phyloP scores from a whole-genome alignment of 2,888 invertebrate genomes.

The Dermolepida albohirtum region DNA sequence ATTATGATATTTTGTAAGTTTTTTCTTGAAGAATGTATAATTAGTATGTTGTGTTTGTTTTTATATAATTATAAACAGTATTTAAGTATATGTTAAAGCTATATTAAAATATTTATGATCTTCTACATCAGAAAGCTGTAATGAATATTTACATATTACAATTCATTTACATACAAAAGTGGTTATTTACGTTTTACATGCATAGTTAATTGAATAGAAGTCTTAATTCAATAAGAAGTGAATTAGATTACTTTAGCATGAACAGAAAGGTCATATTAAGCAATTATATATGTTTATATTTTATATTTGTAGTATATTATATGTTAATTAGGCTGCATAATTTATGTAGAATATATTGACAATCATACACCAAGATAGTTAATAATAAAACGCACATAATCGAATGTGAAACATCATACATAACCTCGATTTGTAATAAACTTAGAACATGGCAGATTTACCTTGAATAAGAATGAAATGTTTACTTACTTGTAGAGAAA shows the following conservation, averaged over 20 bases:
- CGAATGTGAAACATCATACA: conserved; percentile 11
- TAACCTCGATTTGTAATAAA: conserved; percentile 35
- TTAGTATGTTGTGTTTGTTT: too few relatives aligned
- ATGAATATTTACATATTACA: conserved; percentile 5
- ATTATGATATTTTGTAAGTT: too few relatives aligned
- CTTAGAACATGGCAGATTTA: conserved; percentile 26
- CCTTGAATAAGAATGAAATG: conserved; percentile 14
- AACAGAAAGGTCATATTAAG: conserved; percentile 34
- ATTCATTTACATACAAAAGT: conserved; percentile 17
- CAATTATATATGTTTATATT: conserved; percentile 27
- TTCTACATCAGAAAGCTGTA: too few relatives aligned
- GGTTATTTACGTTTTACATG: conserved; percentile 14
- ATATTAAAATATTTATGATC: too few relatives aligned
- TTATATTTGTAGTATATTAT: conserved; percentile 17
- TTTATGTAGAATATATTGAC: conserved; percentile 30
- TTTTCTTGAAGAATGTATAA: too few relatives aligned
- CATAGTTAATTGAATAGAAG: conserved; percentile 12
- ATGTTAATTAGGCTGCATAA: conserved; percentile 30
- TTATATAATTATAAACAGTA: too few relatives aligned
- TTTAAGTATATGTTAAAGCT: too few relatives aligned
- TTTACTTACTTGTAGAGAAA: too few relatives aligned
- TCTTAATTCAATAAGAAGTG: conserved; percentile 31
- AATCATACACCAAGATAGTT: conserved; percentile 21
- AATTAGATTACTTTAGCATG: conserved; percentile 28
- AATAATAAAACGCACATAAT: conserved; percentile 30